Conservation (phyloP, 2,888 invertebrate genomes). For the Rhingia campestris region DNA sequence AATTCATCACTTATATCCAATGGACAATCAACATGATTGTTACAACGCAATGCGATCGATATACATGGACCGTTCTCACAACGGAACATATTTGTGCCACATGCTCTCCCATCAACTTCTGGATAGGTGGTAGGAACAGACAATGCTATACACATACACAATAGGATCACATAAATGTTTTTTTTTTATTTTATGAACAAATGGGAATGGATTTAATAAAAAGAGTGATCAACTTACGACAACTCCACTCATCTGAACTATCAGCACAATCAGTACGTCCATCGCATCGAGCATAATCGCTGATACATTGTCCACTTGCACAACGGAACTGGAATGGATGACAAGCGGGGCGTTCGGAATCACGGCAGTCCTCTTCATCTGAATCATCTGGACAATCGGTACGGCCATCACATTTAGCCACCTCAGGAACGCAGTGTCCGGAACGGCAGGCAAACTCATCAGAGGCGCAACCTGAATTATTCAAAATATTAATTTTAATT, state of each 20-base stretch:
- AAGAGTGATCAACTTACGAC: slow-evolving; percentile 81
- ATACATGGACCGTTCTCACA: slow-evolving; percentile 93
- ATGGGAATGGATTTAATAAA: slow-evolving; percentile 15
- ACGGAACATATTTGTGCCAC: slow-evolving; percentile 85
- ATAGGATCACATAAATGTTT: slow-evolving; percentile 18
- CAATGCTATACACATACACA: slow-evolving; percentile 21
- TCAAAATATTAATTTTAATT: slow-evolving; percentile 17
- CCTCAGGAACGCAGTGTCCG: slow-evolving; percentile 87
- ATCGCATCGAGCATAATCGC: slow-evolving; percentile 83
- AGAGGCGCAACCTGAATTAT: slow-evolving; percentile 84
- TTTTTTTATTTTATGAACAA: slow-evolving; percentile 6
- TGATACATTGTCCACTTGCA: slow-evolving; percentile 80
- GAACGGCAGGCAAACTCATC: slow-evolving; percentile 88
- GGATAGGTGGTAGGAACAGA: slow-evolving; percentile 30
- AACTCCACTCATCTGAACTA: slow-evolving; percentile 85
- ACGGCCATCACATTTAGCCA: slow-evolving; percentile 86
- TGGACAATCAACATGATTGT: slow-evolving; percentile 90
- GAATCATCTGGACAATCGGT: slow-evolving; percentile 87
- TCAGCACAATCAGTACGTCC: slow-evolving; percentile 84
- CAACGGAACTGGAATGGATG: slow-evolving; percentile 81
- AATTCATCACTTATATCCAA: slow-evolving; percentile 92
- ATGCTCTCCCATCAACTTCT: slow-evolving; percentile 78
- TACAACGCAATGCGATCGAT: slow-evolving; percentile 86
- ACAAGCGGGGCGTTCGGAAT: slow-evolving; percentile 76
- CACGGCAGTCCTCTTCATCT: slow-evolving; percentile 86